Evolutionary conservation across 1,140 invertebrate genomes (phyloP).

Genomic region (Zaprionus inermis): DNA sequence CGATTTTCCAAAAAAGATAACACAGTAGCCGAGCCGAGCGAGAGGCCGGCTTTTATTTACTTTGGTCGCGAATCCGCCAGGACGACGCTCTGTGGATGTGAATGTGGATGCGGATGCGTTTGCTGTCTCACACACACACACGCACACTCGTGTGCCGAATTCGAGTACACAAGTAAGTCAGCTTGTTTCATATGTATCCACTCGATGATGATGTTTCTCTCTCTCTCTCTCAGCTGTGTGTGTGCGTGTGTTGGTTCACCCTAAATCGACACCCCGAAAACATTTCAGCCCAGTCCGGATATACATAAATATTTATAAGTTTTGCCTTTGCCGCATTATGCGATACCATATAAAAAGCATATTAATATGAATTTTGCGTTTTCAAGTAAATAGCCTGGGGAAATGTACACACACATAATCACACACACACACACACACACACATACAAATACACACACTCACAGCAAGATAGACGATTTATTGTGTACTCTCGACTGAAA

Average conservation of each 20-base stretch:
- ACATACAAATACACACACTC: neutral
- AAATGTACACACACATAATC: constrained; percentile 14
- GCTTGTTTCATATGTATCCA: constrained; percentile 20
- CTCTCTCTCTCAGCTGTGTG: no score
- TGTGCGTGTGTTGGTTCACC: constrained; percentile 30
- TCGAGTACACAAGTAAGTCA: constrained; percentile 15
- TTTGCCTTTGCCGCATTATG: constrained; percentile 68
- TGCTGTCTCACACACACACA: no score
- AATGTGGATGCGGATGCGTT: constrained; percentile 3
- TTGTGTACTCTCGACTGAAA: neutral
- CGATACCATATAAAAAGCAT: constrained; percentile 39
- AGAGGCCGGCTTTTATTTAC: constrained; percentile 63
- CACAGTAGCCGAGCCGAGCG: constrained; percentile 45
- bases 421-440: neutral
- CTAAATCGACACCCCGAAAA: constrained; percentile 52
- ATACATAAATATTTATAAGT: constrained; percentile 79
- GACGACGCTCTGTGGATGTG: constrained; percentile 5
- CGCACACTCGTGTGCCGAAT: neutral
- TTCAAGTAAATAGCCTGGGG: constrained; percentile 57
- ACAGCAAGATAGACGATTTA: neutral
- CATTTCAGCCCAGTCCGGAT: constrained; percentile 57
- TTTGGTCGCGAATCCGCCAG: constrained; percentile 63
- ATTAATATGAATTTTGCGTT: constrained; percentile 65
- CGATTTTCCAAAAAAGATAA: constrained; percentile 81
- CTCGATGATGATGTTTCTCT: constrained; percentile 19